A percentile compares a stretch with the other conserved stretches of the same genome.
Evolutionary conservation across 2,113 vertebrate species (phyloP).

Genomic region (Ellobius talpinus): DNA sequence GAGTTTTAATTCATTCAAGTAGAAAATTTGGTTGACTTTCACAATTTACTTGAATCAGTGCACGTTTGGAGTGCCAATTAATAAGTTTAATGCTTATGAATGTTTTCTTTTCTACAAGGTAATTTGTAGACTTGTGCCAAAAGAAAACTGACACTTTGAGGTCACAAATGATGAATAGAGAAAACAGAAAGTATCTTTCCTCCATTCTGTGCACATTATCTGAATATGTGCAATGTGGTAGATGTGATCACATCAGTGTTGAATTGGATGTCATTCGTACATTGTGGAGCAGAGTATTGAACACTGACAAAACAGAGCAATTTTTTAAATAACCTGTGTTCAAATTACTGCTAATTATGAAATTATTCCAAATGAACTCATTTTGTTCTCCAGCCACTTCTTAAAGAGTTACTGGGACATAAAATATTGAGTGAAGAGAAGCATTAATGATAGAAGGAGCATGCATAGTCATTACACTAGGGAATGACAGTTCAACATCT

Average conservation of each 20-base stretch:
- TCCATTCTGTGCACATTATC: not conserved
- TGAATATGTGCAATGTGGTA: not conserved
- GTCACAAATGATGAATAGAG: conserved; percentile 40
- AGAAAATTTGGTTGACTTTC: conserved; percentile 17
- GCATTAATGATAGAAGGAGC: conserved; percentile 48
- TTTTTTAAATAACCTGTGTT: conserved; percentile 61
- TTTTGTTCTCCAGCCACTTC: conserved; percentile 59
- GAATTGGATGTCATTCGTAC: conserved; percentile 8
- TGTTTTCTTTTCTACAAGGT: conserved; percentile 26
- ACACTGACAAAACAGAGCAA: conserved; percentile 48
- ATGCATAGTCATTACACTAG: conserved; percentile 37
- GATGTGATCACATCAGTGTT: not conserved
- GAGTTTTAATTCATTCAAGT: not conserved
- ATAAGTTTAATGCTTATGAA: conserved; percentile 45
- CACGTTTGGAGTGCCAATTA: not conserved
- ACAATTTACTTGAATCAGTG: conserved; percentile 20
- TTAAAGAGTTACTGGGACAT: conserved; percentile 29
- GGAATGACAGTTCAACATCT: conserved; percentile 58
- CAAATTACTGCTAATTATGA: conserved; percentile 70
- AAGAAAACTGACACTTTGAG: conserved; percentile 1
- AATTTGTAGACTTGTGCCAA: conserved; percentile 31
- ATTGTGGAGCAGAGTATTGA: conserved; percentile 43
- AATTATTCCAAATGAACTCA: conserved; percentile 70
- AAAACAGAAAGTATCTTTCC: conserved; percentile 11
- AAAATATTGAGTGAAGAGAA: conserved; percentile 55